phyloP scores from a whole-genome alignment of 2,888 invertebrate species.

The Calephelis perditalis region DNA sequence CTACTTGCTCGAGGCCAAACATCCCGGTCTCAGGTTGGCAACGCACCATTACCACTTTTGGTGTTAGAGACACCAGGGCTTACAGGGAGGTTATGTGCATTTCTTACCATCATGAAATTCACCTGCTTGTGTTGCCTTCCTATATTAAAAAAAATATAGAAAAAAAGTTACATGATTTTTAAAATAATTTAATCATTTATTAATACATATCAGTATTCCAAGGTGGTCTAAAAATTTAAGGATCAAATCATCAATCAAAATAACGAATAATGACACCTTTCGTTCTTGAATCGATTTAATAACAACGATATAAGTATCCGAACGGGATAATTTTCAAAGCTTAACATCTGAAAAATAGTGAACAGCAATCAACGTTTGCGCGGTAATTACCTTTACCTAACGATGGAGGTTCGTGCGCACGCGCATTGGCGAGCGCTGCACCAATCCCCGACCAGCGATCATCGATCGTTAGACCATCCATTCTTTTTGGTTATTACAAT shows the following conservation, averaged over 20 bases:
- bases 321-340: slow-evolving; percentile 42
- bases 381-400: slow-evolving; percentile 66
- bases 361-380: slow-evolving; percentile 56
- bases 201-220: slow-evolving; percentile 1
- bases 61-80: no score
- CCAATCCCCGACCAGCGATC: slow-evolving; percentile 62
- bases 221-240: slow-evolving; percentile 7
- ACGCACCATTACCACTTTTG: no score
- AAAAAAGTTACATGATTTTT: no score
- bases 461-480: slow-evolving; percentile 62
- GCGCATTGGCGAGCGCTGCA: slow-evolving; percentile 65
- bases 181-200: no score
- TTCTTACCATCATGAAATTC: no score
- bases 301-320: slow-evolving; percentile 41
- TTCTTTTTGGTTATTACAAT: slow-evolving; percentile 77
- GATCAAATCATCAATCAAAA: slow-evolving; percentile 9
- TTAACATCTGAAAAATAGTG: slow-evolving; percentile 62
- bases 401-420: slow-evolving; percentile 53
- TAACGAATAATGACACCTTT: slow-evolving; percentile 44
- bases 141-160: no score
- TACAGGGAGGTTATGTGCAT: no score
- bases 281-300: slow-evolving; percentile 47
- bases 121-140: no score
- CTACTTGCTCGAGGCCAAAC: no score
- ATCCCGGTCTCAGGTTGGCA: no score